Conservation (phyloP, 1,140 invertebrate species). For the Diabrotica undecimpunctata region DNA sequence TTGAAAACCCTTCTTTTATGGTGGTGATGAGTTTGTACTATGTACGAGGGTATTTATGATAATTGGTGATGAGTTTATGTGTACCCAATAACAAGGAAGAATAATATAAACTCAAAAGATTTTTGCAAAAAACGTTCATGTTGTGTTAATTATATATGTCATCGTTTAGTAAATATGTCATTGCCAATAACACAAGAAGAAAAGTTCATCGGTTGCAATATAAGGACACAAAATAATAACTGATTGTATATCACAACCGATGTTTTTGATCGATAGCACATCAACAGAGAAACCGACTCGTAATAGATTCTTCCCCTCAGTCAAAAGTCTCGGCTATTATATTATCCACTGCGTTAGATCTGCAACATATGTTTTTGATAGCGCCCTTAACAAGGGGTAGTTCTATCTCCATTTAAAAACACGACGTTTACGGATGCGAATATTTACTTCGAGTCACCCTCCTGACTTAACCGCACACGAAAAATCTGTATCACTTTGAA, state of each 20-base stretch:
- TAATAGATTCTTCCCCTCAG: slow-evolving; percentile 34
- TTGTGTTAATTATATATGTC: no score
- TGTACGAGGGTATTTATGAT: no score
- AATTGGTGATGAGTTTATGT: no score
- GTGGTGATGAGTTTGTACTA: no score
- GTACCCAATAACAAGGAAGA: no score
- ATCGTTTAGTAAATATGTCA: no score
- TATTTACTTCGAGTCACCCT: slow-evolving; percentile 16
- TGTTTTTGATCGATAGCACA: slow-evolving; percentile 35
- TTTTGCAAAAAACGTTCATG: no score
- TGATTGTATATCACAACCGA: slow-evolving; percentile 20
- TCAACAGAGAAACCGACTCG: slow-evolving; percentile 24
- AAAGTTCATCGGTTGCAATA: no score
- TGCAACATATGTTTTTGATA: slow-evolving; percentile 45
- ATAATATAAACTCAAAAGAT: no score
- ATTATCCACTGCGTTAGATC: slow-evolving; percentile 45
- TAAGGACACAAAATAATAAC: slow-evolving; percentile 15
- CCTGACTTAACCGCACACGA: slow-evolving; percentile 25
- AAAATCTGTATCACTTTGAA: slow-evolving; percentile 31
- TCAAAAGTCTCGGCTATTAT: slow-evolving; percentile 31
- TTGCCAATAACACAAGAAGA: no score
- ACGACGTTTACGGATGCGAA: slow-evolving; percentile 19
- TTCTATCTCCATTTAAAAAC: slow-evolving; percentile 25
- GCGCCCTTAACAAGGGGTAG: slow-evolving; percentile 38
- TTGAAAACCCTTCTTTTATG: no score